Base-by-base conservation (phyloP, 2,797 vertebrate genomes). In the Gymnoscopelus microlampas region DNA sequence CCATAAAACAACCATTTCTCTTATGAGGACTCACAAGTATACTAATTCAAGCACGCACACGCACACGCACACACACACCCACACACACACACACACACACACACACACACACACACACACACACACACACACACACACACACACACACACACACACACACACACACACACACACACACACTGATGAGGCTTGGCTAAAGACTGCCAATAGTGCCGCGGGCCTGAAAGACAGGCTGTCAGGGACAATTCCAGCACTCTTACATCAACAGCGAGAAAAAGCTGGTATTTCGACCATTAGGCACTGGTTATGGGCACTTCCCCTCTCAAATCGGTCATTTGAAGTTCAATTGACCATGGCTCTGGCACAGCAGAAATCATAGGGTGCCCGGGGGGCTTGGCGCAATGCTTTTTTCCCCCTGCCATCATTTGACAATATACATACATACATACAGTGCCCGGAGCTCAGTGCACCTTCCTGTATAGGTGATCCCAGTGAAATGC, bases 301-400 rank as follows among this genome's bases (percentile, higher is more conserved):
- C 88, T 79, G 85, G 85, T 87, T 79, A 81, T 73, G 7, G 57
- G 60, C 81, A 62, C 77, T 84, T 85, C 61, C 47, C 73, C 39
- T 64, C 76, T 65, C 73, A 84, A 83, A 90, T 80, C 75, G 86
- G 89, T 90, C 81, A 80, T 81, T 87, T 81, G 86, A 84, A 85
- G 78, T 81, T 85, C 78, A 87, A 82, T 76, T 83, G 84, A 74
- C 63, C 73, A n/a, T 78, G 84, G 83, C 73, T 82, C 66, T 9
- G 48, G 60, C 49, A 0, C 79, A 56, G 84, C 75, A 79, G 63
- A 84, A 84, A 88, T 79, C 58, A 83, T 77, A 76, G 56, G 61
- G 65, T 74, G 66, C 66, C 53, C 68, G 68, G 65, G 65, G 39
- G 39, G 39, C 35, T 53, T 56, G 0, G 61, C 53, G 53, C 56